These are phyloP conservation scores for Pseudomyrmex cubaensis DNA, from an alignment of 1,140 invertebrate species.

Conservation along the genomic window DNA sequence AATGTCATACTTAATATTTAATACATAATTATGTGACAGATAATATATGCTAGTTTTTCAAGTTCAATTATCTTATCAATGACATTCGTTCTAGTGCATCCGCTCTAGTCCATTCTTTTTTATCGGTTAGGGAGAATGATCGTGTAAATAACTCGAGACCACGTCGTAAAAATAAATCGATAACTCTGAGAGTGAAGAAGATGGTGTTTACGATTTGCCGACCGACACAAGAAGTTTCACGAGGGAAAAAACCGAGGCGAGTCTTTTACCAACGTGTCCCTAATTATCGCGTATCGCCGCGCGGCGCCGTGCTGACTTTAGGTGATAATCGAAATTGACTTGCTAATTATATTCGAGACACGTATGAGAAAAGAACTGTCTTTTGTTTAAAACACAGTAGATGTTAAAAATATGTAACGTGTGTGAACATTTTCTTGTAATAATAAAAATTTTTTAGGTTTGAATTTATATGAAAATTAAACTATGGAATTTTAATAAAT, in stretches of 20 bases:
- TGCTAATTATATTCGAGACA: neutral
- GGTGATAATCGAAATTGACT: neutral
- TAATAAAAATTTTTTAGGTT: no score
- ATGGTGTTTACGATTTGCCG: neutral
- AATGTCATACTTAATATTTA: neutral
- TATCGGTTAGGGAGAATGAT: constrained; percentile 5
- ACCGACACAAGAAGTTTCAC: neutral
- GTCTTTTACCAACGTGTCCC: neutral
- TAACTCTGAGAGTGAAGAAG: neutral
- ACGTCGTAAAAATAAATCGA: constrained; percentile 18
- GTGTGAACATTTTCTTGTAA: neutral
- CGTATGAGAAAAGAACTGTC: neutral
- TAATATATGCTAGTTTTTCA: neutral
- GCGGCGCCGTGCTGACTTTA: neutral
- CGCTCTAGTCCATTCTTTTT: neutral
- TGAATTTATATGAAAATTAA: no score
- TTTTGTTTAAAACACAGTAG: neutral
- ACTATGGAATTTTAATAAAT: no score
- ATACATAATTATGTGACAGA: neutral
- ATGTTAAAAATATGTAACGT: neutral
- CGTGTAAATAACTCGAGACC: neutral
- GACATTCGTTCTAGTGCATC: neutral
- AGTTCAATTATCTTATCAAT: neutral
- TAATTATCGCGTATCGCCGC: constrained; percentile 6
- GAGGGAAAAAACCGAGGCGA: neutral